phyloP scores from a whole-genome alignment of 1,140 invertebrate genomes.

The Calycopis cecrops region DNA sequence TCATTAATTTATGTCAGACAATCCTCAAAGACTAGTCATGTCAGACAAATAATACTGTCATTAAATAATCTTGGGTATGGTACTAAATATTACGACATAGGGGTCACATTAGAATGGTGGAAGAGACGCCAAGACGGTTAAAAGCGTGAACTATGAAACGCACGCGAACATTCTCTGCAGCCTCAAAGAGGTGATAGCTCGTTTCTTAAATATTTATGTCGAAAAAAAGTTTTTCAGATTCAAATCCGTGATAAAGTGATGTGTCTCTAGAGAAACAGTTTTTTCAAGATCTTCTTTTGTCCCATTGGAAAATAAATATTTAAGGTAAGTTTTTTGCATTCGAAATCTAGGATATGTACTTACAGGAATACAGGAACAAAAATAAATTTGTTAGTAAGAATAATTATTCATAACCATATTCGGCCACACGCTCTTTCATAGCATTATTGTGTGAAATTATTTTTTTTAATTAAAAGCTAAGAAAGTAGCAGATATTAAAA shows the following conservation, averaged over 20 bases:
- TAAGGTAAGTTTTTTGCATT: slow-evolving; percentile 1
- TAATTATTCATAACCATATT: too few species aligned
- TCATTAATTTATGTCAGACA: slow-evolving; percentile 29
- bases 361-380: too few species aligned
- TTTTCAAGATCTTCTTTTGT: not conserved
- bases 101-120: slow-evolving; percentile 45
- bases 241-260: slow-evolving; percentile 12
- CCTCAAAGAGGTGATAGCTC: slow-evolving; percentile 26
- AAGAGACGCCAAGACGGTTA: slow-evolving; percentile 45
- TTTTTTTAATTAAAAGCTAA: too few species aligned
- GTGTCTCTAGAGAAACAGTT: slow-evolving; percentile 3
- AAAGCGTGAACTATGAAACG: slow-evolving; percentile 55
- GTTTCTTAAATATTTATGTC: slow-evolving; percentile 3
- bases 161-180: slow-evolving; percentile 52
- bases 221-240: slow-evolving; percentile 6
- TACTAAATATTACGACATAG: slow-evolving; percentile 31
- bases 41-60: slow-evolving; percentile 28
- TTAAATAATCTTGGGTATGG: slow-evolving; percentile 32
- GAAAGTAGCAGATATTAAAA: too few species aligned
- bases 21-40: slow-evolving; percentile 25
- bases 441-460: too few species aligned
- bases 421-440: too few species aligned
- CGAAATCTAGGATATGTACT: not conserved
- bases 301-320: not conserved
- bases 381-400: too few species aligned